A percentile compares a stretch with the other conserved stretches of the same genome.
Evolutionary conservation across 2,113 vertebrate species (phyloP).

Genomic region (Pteropus alecto): DNA sequence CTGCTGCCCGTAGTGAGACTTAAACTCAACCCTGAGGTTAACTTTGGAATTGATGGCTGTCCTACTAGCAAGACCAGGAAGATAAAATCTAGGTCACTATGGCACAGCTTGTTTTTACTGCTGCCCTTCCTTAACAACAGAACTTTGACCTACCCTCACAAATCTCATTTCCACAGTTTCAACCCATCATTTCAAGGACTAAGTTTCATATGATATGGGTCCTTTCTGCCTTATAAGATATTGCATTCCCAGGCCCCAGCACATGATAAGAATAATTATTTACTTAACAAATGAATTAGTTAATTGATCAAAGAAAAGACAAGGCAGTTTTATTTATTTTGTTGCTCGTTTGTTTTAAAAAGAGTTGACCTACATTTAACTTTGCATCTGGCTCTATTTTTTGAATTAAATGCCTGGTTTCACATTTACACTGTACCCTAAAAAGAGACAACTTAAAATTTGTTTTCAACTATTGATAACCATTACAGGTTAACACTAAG

Average conservation of each 20-base stretch:
- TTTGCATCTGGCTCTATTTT: not conserved
- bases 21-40: not conserved
- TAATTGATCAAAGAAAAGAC: not conserved
- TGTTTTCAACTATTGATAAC: not conserved
- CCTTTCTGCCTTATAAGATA: not conserved
- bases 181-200: not conserved
- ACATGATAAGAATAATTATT: not conserved
- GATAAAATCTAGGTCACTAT: not conserved
- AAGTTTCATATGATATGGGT: not conserved
- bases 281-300: not conserved
- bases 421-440: not conserved
- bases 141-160: not conserved
- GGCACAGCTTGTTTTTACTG: not conserved
- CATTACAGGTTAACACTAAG: not conserved
- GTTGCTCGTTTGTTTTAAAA: not conserved
- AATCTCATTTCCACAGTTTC: not conserved
- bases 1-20: not conserved
- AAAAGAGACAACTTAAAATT: not conserved
- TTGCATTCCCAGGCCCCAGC: accelerated
- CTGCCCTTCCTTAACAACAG: not conserved
- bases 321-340: not conserved
- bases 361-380: not conserved
- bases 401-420: not conserved
- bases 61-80: not conserved
- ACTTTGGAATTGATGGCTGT: not conserved